Base-by-base conservation (phyloP, 2,888 invertebrate genomes). In the Phragmatobia fuliginosa region DNA sequence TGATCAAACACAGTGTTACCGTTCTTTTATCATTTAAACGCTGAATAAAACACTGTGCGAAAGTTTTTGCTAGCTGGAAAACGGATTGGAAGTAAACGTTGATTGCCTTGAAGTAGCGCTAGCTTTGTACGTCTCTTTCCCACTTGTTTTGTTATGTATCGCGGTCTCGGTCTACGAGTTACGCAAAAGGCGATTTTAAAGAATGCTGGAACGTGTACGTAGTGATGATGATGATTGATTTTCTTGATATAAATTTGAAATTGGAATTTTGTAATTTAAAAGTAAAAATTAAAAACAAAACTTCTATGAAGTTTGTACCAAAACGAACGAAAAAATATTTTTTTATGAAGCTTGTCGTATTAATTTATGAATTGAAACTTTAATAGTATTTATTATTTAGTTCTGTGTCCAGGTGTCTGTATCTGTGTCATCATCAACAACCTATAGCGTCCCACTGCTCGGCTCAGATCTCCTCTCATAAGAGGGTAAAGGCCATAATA, bases 91-190 rank as follows among this genome's bases (percentile, higher is more conserved):
- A 89, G 93, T 92, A 93, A 94, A 93, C 94, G 94, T 94, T 88
- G 94, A 87, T 94, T 91, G 87, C 94, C 94, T 94, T 94, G 94
- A 94, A 87, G 87, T 85, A 85, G 82, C 87, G 86, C 85, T 83
- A 84, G 79, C 81, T 76, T 71, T 66, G 56, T 74, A 83, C 67
- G 64, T 91, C 90, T 78, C 85, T 68, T 77, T 91, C 86, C 61
- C 60, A 62, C 87, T 33, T 60, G 66, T 49, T 6, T 32, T 56
- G 41, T 36, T 31, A 2, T 31, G 67, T 89, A 87, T 84, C 49
- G 66, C 77, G 72, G 52, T 93, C 91, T 83, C 86, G 79, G 62
- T 93, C 88, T 74, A 64, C 73, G 76, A 76, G 85, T 91, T 91
- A 90, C 91, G 91, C 90, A 91, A 91, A 90, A 88, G 80, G 80